Evolutionary conservation across 2,797 vertebrate species (phyloP).

Genomic region (Sebastes matsubarae): DNA sequence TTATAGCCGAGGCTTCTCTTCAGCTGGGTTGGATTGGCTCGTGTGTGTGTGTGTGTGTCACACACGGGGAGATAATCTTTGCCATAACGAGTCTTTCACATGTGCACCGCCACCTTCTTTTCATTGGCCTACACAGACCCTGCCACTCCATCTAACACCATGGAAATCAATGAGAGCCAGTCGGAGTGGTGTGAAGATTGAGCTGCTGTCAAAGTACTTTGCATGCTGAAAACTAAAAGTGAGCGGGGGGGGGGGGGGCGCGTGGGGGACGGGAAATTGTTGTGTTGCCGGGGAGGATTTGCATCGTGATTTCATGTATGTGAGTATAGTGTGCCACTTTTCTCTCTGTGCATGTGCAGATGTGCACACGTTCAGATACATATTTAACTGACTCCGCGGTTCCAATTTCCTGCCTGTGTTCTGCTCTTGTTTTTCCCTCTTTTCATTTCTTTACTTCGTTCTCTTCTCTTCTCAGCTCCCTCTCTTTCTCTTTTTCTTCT

Average conservation of each 20-base stretch:
- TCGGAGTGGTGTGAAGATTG: conserved; percentile 75
- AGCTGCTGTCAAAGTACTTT: conserved; percentile 67
- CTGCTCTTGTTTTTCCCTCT: neutral
- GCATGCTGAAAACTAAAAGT: conserved; percentile 49
- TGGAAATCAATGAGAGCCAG: conserved; percentile 77
- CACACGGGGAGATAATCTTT: conserved; percentile 60
- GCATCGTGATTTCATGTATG: conserved; percentile 45
- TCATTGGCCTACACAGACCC: conserved; percentile 57
- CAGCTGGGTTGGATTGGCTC: conserved; percentile 29
- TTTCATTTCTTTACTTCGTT: neutral
- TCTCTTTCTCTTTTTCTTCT: neutral
- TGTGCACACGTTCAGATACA: conserved; percentile 5
- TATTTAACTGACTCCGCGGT: conserved; percentile 9
- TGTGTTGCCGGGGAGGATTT: conserved; percentile 33
- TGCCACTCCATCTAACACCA: conserved; percentile 69
- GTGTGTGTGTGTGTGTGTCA: conserved; percentile 15
- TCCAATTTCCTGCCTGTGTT: conserved; percentile 4
- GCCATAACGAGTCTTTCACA: conserved; percentile 59
- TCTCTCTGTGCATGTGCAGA: neutral
- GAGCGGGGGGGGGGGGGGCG: neutral
- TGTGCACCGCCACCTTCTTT: conserved; percentile 44
- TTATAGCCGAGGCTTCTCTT: conserved; percentile 19
- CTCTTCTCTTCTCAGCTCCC: neutral
- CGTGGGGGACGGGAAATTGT: neutral
- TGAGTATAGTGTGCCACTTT: conserved; percentile 15